These are phyloP conservation scores for Pyrocoelia pectoralis DNA, from an alignment of 2,888 invertebrate species.

Conservation along the genomic window DNA sequence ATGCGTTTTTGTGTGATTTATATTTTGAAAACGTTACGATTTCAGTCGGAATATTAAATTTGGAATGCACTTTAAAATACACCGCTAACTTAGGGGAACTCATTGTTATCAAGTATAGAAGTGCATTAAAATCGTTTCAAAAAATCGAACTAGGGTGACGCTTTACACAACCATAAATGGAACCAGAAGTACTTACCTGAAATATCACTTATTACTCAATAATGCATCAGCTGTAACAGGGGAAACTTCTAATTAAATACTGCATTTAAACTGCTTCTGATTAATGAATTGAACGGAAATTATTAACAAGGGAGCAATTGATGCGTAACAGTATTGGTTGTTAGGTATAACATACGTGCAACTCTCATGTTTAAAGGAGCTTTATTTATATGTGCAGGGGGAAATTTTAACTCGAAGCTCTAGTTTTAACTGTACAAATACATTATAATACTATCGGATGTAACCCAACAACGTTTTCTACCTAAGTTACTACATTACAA, in stretches of 20 bases:
- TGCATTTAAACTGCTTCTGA: slow-evolving; percentile 26
- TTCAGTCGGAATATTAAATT: not conserved
- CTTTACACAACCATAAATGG: no score
- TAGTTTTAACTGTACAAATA: no score
- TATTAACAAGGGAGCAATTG: slow-evolving; percentile 4
- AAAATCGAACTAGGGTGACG: no score
- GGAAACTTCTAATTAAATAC: slow-evolving; percentile 20
- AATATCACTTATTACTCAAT: no score
- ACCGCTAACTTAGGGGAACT: not conserved
- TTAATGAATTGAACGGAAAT: slow-evolving; percentile 12
- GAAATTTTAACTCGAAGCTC: no score
- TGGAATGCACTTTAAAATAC: not conserved
- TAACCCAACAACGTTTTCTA: no score
- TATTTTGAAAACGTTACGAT: slow-evolving; percentile 22
- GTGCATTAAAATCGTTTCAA: not conserved
- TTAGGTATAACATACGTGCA: not conserved
- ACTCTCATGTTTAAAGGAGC: no score
- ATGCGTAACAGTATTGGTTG: not conserved
- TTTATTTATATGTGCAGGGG: no score
- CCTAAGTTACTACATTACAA: not conserved
- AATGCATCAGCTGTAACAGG: slow-evolving; percentile 3
- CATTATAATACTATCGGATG: no score
- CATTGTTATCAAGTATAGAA: not conserved
- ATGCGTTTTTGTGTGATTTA: slow-evolving; percentile 28
- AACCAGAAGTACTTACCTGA: no score